A percentile compares a stretch with the other conserved stretches of the same genome.
These are phyloP conservation scores for Vidua macroura DNA, from an alignment of 2,113 vertebrate genomes.

Conservation along the genomic window DNA sequence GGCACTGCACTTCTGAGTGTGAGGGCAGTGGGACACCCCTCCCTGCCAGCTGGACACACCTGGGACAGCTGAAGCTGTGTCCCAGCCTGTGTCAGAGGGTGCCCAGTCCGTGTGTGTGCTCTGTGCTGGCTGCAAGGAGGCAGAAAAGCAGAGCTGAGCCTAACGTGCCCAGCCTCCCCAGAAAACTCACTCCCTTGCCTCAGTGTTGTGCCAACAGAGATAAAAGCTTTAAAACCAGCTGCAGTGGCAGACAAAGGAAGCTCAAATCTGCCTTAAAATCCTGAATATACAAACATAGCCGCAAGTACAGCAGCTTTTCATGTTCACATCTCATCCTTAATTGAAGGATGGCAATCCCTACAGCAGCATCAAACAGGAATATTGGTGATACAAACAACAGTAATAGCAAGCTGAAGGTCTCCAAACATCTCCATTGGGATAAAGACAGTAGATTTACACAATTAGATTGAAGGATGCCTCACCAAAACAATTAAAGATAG, in stretches of 20 bases:
- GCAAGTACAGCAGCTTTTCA: neutral
- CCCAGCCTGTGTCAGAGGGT: accelerated
- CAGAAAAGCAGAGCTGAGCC: neutral
- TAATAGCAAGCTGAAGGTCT: neutral
- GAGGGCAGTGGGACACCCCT: neutral
- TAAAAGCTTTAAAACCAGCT: neutral
- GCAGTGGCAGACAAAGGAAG: neutral
- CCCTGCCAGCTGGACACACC: neutral
- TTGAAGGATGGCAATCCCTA: neutral
- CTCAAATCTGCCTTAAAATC: neutral
- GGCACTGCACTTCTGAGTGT: neutral
- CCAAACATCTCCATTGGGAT: neutral
- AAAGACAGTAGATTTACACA: neutral
- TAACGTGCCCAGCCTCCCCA: neutral
- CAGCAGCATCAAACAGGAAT: neutral
- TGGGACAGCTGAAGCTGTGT: neutral
- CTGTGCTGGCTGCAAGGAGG: neutral
- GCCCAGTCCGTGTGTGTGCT: accelerated
- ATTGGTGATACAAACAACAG: neutral
- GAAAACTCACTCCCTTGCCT: neutral
- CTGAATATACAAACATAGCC: neutral
- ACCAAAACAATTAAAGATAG: neutral
- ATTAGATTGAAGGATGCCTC: neutral
- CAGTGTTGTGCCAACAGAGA: neutral
- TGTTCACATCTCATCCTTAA: neutral